Evolutionary conservation across 2,113 vertebrate species (phyloP), one percentile per base, ranked within the genome.

Genomic region (Alethe diademata): DNA sequence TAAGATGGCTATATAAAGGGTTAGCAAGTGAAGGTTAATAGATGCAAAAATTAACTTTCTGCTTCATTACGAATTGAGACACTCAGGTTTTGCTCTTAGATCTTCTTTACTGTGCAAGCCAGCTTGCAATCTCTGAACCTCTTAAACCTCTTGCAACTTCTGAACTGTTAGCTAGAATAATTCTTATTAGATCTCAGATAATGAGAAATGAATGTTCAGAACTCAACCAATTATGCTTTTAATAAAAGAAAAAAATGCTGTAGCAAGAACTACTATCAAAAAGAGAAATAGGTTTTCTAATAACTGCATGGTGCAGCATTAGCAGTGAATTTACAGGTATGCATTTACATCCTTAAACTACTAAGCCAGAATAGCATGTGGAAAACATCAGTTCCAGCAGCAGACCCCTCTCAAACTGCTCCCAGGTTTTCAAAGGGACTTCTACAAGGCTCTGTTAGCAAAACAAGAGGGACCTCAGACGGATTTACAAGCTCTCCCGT

Each of bases 301-400:
- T 20, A 78, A 50, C 24, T 7, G 4, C 5, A 11, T 2, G 38
- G 19, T 53, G 19, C 47, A n/a, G 16, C 1, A 1, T 22, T 35
- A 87, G 36, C n/a, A 75, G 25, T 0, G 0, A 86, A 51, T 10
- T 29, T 40, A 47, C 11, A n/a, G 5, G 28, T 1, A 23, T 4
- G 15, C 43, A 42, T 28, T 5, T 50, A 78, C 47, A 42, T 42
- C 38, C 9, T 80, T 62, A 20, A 0, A 1, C 43, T 40, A 18
- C 9, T 36, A 48, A 64, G 10, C 28, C 36, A 14, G n/a, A 61
- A 71, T 0, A 25, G 12, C 0, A 0, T 3, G 31, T 22, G 19
- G 53, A 57, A 71, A 87, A 64, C 20, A 62, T 9, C 29, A 62
- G 17, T 54, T 62, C 25, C 29, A 29, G 16, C 26, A 28, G 33